Evolutionary conservation across 2,888 invertebrate genomes (phyloP), one percentile per base, ranked within the genome.

Genomic region (Gandaritis pyraliata): DNA sequence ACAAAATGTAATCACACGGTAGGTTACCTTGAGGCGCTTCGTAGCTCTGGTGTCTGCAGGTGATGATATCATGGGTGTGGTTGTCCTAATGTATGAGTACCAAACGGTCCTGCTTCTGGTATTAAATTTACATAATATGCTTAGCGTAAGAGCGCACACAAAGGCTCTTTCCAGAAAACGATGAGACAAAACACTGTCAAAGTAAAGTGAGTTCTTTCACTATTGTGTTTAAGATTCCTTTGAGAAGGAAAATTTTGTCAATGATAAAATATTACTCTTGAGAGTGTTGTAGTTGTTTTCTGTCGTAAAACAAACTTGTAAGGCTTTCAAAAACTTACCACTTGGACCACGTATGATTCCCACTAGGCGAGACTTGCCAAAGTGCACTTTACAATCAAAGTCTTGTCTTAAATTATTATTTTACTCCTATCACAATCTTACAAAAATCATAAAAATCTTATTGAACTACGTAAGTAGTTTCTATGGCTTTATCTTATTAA

Each of bases 51-150:
- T 41, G 67, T 66, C 77, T 81, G 67, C 74, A 74, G 69, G 61
- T 78, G 81, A 87, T 82, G 81, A 80, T 81, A 46, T 12, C n/a
- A 84, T 80, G 84, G 85, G 85, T 81, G 83, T 81, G 85, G 85
- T 78, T 81, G 77, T 80, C 78, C 79, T 74, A 74, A 72, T 77
- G 81, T 77, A 80, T 79, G 76, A 80, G 80, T 76, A 78, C 78
- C 77, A 78, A 73, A 73, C 80, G 77, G 84, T 79, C 82, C 83
- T 84, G 84, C 85, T 86, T 84, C 79, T 74, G 78, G 82, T 84
- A 87, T 88, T 82, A 87, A 83, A 89, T 88, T 88, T 87, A 85
- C 89, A 89, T 89, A 89, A 88, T 85, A 83, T 86, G 86, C 86
- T 88, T 87, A 87, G 83, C 75, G 77, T 76, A 76, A 80, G 83